These are phyloP conservation scores for Mythimna pallens DNA, from an alignment of 2,888 invertebrate genomes.

Conservation along the genomic window DNA sequence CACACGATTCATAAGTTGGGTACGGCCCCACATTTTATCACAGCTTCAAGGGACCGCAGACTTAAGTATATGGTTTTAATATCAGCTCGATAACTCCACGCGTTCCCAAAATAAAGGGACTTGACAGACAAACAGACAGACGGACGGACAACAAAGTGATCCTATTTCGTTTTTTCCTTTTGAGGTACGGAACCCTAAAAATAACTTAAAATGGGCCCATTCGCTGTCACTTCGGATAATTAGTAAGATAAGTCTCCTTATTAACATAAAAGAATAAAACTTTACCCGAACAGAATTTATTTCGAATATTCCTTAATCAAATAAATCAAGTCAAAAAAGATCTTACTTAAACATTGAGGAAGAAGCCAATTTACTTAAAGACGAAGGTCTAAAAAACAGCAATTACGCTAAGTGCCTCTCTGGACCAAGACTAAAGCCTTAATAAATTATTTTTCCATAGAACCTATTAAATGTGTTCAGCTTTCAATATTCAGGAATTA, in stretches of 20 bases:
- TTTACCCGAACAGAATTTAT: not conserved
- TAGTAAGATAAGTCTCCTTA: not conserved
- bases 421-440: conserved; percentile 27
- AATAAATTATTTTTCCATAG: conserved; percentile 60
- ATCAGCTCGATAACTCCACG: too few relatives aligned
- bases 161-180: too few relatives aligned
- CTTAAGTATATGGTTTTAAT: too few relatives aligned
- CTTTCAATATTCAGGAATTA: conserved; percentile 68
- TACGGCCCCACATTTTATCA: too few relatives aligned
- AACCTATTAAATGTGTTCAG: conserved; percentile 57
- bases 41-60: too few relatives aligned
- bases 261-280: not conserved
- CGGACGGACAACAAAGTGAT: too few relatives aligned
- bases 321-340: conserved; percentile 33
- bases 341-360: conserved; percentile 19
- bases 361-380: conserved; percentile 50
- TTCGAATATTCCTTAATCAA: conserved; percentile 17
- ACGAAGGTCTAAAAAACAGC: conserved; percentile 43
- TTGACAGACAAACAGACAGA: too few relatives aligned
- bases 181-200: too few relatives aligned
- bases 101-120: too few relatives aligned
- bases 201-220: not conserved
- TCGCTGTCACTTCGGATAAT: not conserved
- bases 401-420: conserved; percentile 52
- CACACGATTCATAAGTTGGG: too few relatives aligned